Evolutionary conservation across 2,113 vertebrate species (phyloP), one percentile per base, ranked within the genome.

Genomic region (Dryoscopus gambensis): DNA sequence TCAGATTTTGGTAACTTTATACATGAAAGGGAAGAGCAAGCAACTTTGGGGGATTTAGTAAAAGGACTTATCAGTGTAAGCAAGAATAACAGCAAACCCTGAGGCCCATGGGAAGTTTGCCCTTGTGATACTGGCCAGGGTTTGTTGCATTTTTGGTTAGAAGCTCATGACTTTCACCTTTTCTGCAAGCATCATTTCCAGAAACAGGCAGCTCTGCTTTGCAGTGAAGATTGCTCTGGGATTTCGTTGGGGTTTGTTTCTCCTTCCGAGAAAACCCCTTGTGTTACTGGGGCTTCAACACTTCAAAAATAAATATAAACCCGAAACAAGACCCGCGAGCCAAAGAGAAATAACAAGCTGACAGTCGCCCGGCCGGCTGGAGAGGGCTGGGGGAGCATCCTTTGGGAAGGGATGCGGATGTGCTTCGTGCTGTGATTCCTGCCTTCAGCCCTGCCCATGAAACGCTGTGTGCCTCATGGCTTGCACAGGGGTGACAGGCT

Each of bases 1-100:
- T 46, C 88, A 53, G 76, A 50, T 95, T 96, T 95, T 30, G 12
- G 96, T 94, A 95, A 97, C 93, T 94, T 97, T 94, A 92, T 82
- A 94, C 83, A 53, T 11, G 60, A 94, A 97, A 95, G 49, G 69
- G 79, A 95, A 93, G 56, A 95, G 33, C 62, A 39, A 78, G 76
- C 12, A 90, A 96, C 92, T 96, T 96, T 13, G 33, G 73, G 13
- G 44, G 71, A 53, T 94, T 94, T 91, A 83, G 84, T 44, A 69
- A 87, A 95, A 90, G 40, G 37, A 81, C 23, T 90, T 95, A 87
- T 90, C 96, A 55, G 86, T 64, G 56, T 93, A 75, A 95, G 71
- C 7, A 60, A 90, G 86, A 57, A 46, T 87, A 92, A 70, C 60
- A 92, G 53, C 56, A 75, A 93, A 64, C 73, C 47, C 84, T 60